Percentiles rank a stretch among this genome's conserved stretches.
These are phyloP conservation scores for Drosophila quinaria DNA, from an alignment of 2,888 invertebrate species.

Conservation along the genomic window DNA sequence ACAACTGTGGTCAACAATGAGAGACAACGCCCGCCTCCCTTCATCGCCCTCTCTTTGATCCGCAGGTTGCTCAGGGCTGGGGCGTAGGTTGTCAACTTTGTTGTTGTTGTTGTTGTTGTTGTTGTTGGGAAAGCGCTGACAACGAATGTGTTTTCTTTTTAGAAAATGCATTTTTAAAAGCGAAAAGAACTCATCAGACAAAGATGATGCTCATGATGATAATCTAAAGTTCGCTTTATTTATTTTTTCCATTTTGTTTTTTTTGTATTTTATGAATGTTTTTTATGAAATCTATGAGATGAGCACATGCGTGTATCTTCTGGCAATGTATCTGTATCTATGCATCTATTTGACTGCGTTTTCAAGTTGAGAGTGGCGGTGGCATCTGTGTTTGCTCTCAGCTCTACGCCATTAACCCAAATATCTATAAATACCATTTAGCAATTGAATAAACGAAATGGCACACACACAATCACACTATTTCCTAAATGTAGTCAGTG, in stretches of 20 bases:
- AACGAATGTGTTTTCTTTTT: constrained; percentile 57
- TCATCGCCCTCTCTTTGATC: constrained; percentile 30
- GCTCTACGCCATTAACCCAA: constrained; percentile 76
- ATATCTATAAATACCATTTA: constrained; percentile 74
- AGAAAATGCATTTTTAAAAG: constrained; percentile 71
- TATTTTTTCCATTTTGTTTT: constrained; percentile 14
- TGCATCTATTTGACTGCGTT: constrained; percentile 50
- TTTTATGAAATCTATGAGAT: constrained; percentile 43
- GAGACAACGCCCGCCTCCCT: constrained; percentile 39
- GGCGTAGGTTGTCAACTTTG: constrained; percentile 60
- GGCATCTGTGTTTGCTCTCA: constrained; percentile 58
- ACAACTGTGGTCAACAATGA: constrained; percentile 72
- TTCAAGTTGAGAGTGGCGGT: constrained; percentile 36
- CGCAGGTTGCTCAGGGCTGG: constrained; percentile 44
- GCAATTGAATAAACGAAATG: constrained; percentile 64
- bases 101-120: constrained; percentile 1
- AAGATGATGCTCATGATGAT: constrained; percentile 52
- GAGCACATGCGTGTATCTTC: constrained; percentile 37
- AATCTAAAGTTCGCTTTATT: constrained; percentile 57
- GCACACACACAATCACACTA: constrained; percentile 26
- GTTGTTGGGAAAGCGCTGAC: constrained; percentile 61
- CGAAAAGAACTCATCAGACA: constrained; percentile 73
- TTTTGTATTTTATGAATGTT: constrained; percentile 9
- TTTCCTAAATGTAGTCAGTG: constrained; percentile 9
- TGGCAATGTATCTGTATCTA: constrained; percentile 31